Base-by-base conservation (phyloP, 1,140 invertebrate genomes). In the Aphaenogaster floridana region DNA sequence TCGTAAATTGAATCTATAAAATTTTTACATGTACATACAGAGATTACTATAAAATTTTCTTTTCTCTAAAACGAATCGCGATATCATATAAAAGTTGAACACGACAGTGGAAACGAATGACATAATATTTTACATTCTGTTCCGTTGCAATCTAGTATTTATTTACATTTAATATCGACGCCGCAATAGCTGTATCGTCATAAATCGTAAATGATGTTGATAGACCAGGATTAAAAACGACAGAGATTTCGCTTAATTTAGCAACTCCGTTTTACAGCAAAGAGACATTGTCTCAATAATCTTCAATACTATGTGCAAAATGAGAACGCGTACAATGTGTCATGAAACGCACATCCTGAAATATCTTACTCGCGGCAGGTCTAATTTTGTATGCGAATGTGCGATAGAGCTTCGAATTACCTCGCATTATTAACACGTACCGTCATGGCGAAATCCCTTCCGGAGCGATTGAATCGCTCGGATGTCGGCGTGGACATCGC, bases 401-500 rank as follows among this genome's bases (percentile, higher is more conserved):
- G 9, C 3, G 9, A 4, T 45, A 13, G 36, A 36, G 68, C 17
- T 13, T 86, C 72, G 42, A 45, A 50, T 66, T 76, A 59, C 39
- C 42, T 87, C 39, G 48, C n/a, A 68, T 83, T 76, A 89, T 88
- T 71, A 81, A 34, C 50, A 34, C 21, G 45, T 48, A 48, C 63
- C 63, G 77, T 78, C 36, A 9, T 59, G 54, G 39, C 17, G 34
- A 77, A 71, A 80, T 59, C 64, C 66, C 69, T 39, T 28, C 11
- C 11, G n/a, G 21, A 54, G 9, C 59, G 74, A 90, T 88, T 36
- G 86, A 88, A 88, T 63, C 59, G 21, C 77, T 72, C 50, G 72
- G 84, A 85, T 88, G 68, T 85, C 68, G 42, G 21, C 42, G 48
- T 45, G 79, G 76, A 86, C 89, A 78, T 88, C 76, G 74, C 50